A percentile compares a stretch with the other conserved stretches of the same genome.
Evolutionary conservation across 2,113 vertebrate species (phyloP).

Genomic region (Fulmarus glacialis): DNA sequence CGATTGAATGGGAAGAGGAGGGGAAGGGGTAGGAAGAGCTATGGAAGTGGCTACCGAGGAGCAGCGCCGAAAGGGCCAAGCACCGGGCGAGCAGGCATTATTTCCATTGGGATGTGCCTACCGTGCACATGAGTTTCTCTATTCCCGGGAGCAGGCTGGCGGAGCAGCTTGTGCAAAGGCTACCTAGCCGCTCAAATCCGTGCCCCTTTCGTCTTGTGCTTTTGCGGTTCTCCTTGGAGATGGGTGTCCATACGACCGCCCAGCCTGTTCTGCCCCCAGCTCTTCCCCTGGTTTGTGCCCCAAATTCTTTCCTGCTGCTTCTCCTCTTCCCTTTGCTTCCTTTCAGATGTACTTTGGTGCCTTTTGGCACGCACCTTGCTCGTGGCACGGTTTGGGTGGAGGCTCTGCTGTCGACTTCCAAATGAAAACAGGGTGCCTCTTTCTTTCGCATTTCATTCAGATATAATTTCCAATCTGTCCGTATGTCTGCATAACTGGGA

Average conservation of each 20-base stretch:
- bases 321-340: not conserved
- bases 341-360: not conserved
- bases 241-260: fast-evolving
- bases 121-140: fast-evolving
- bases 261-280: not conserved
- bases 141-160: not conserved
- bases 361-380: not conserved
- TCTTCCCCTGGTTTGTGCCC: not conserved
- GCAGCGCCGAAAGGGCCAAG: fast-evolving
- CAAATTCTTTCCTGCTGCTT: not conserved
- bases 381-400: fast-evolving
- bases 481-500: fast-evolving
- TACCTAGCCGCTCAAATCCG: fast-evolving
- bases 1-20: not conserved
- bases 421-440: not conserved
- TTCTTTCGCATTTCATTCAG: not conserved
- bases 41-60: not conserved
- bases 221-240: not conserved
- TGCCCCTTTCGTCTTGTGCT: not conserved
- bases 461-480: not conserved
- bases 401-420: not conserved
- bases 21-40: not conserved
- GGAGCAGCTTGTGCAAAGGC: no score
- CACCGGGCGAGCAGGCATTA: fast-evolving
- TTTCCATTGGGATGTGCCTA: not conserved